A percentile compares a stretch with the other conserved stretches of the same genome.
phyloP scores from a whole-genome alignment of 2,113 vertebrate genomes.

The Opisthocomus hoazin region DNA sequence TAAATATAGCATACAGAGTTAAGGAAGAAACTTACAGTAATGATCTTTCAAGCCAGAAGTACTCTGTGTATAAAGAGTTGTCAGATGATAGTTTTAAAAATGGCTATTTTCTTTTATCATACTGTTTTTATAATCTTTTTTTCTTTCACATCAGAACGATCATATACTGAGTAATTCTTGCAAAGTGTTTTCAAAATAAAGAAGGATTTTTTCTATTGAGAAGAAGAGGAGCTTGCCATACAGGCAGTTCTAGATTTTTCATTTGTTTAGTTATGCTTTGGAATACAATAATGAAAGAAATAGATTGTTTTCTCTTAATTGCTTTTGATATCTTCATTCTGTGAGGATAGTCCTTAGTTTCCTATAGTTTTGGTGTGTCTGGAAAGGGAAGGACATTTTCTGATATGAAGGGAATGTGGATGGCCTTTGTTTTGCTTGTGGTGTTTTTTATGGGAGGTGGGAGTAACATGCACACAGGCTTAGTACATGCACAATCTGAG shows the following conservation, averaged over 20 bases:
- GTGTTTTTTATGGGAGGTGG: not conserved
- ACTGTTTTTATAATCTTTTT: not conserved
- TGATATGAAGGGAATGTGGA: not conserved
- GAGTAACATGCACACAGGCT: too few relatives aligned
- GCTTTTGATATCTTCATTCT: not conserved
- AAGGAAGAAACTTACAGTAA: not conserved
- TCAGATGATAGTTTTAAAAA: not conserved
- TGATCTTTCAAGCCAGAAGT: not conserved
- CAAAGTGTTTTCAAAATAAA: not conserved
- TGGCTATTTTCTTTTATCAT: not conserved
- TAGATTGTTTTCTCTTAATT: not conserved
- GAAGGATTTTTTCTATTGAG: not conserved
- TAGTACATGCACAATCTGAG: not conserved
- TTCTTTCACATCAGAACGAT: not conserved
- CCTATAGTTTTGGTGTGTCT: not conserved
- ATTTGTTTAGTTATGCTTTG: not conserved
- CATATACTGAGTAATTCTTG: not conserved
- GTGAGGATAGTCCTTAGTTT: not conserved
- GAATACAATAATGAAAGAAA: not conserved
- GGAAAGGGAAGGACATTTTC: not conserved
- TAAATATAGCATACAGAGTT: not conserved
- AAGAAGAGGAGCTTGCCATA: not conserved
- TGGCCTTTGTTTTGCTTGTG: not conserved
- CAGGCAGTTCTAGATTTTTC: not conserved
- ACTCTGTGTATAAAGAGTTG: not conserved